Evolutionary conservation across 2,113 vertebrate species (phyloP), one percentile per base, ranked within the genome.

Genomic region (Candoia aspera): DNA sequence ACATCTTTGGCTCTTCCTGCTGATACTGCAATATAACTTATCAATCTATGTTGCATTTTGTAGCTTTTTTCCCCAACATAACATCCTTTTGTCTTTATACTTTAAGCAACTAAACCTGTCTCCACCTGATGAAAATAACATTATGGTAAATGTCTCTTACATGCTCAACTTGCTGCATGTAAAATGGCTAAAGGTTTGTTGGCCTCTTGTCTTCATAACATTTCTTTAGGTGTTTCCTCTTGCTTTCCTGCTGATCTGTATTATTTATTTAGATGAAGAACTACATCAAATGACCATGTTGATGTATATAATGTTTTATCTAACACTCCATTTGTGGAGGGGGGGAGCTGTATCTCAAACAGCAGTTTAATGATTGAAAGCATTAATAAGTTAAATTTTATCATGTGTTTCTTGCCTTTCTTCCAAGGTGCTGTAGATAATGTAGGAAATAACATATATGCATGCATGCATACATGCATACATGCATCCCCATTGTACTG

Each of bases 131-230:
- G 98, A 97, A 95, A 98, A 98, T 97, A 98, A 97, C 98, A 97
- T 98, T 97, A 98, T 98, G 98, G 98, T 98, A 98, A 98, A 98
- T 98, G 97, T 98, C 95, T 98, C 98, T 98, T 98, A 98, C 98
- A 97, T 98, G 97, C 97, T 98, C 97, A 98, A 98, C 97, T 98
- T 98, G 98, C 98, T 98, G 98, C 98, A 98, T 98, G 98, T 98
- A 98, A 98, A 98, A 98, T 99, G 97, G 98, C 98, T 98, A 96
- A 98, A 98, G 98, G 98, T 98, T 98, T 98, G 98, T 98, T 98
- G 97, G 98, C 97, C 98, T 98, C 93, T 97, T 97, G 96, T 97
- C 97, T 98, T 97, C 97, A 98, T 96, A 97, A 96, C 94, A 96
- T 98, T 96, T 95, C 90, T 88, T 95, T 92, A 96, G 97, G 95